Conservation (phyloP, 2,113 vertebrate genomes). For the Hiodon alosoides region DNA sequence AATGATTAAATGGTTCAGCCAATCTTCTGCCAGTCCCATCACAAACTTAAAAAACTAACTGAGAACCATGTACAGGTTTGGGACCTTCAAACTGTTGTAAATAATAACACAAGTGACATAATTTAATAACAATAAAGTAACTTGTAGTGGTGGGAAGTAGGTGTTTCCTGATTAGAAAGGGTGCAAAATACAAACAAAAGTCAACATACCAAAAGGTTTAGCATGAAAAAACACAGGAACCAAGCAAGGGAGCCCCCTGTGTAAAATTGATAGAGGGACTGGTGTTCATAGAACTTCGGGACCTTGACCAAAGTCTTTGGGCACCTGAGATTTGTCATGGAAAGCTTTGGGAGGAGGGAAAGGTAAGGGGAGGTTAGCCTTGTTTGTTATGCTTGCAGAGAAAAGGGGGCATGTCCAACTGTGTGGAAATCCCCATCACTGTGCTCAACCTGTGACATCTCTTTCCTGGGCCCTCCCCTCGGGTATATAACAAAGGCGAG, state of each 20-base stretch:
- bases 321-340: background rate
- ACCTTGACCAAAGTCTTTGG: background rate
- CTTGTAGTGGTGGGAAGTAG: background rate
- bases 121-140: background rate
- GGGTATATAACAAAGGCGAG: background rate
- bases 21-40: background rate
- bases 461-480: slow-evolving; percentile 42
- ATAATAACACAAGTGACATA: slow-evolving; percentile 33
- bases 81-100: slow-evolving; percentile 13
- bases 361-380: slow-evolving; percentile 31
- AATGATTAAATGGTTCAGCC: background rate
- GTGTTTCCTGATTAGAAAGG: background rate
- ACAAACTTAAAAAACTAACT: background rate
- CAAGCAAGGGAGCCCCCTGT: background rate
- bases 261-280: background rate
- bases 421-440: slow-evolving; percentile 57
- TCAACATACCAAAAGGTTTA: background rate
- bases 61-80: background rate
- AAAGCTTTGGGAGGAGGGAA: background rate
- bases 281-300: no score
- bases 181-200: background rate
- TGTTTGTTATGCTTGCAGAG: slow-evolving; percentile 47
- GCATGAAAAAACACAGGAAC: background rate
- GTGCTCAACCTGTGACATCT: background rate
- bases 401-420: slow-evolving; percentile 30